Conservation (phyloP, 2,797 vertebrate species). For the Danio choprae region DNA sequence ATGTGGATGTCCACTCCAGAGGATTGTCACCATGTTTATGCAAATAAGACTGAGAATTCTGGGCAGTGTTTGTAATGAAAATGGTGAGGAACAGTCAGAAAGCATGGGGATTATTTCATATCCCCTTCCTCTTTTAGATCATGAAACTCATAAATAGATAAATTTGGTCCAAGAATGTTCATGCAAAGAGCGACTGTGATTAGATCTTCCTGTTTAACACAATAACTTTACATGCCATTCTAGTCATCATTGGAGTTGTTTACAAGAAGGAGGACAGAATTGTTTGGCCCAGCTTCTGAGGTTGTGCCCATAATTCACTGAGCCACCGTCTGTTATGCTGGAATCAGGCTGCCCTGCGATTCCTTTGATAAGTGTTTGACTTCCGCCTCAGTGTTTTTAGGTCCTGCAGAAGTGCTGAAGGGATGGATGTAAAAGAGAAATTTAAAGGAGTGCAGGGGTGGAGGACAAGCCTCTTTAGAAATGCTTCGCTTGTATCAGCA, state of each 20-base stretch:
- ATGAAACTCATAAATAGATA: neutral
- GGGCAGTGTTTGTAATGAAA: neutral
- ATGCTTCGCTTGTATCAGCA: constrained; percentile 33
- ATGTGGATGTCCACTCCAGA: constrained; percentile 1
- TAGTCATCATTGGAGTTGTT: constrained; percentile 19
- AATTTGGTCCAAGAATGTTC: neutral
- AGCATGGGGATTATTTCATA: neutral
- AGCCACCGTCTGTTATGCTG: constrained; percentile 29
- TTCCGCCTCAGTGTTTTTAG: constrained; percentile 32
- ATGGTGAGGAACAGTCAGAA: neutral
- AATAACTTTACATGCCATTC: neutral
- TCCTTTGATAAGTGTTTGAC: constrained; percentile 43
- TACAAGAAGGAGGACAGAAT: constrained; percentile 21
- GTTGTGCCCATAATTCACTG: constrained; percentile 22
- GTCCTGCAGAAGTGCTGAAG: constrained; percentile 10
- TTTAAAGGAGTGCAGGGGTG: constrained; percentile 12
- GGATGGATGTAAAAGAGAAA: constrained; percentile 29
- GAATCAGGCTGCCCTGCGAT: neutral
- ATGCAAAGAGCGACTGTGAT: neutral
- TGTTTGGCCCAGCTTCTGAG: constrained; percentile 42
- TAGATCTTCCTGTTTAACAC: neutral
- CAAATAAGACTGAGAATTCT: constrained; percentile 3
- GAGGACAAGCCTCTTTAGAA: constrained; percentile 41
- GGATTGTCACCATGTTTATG: neutral
- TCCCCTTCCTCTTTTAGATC: neutral